Percentiles rank a stretch among this genome's conserved stretches.
Evolutionary conservation across 1,140 invertebrate species (phyloP).

Genomic region (Diabrotica virgifera): DNA sequence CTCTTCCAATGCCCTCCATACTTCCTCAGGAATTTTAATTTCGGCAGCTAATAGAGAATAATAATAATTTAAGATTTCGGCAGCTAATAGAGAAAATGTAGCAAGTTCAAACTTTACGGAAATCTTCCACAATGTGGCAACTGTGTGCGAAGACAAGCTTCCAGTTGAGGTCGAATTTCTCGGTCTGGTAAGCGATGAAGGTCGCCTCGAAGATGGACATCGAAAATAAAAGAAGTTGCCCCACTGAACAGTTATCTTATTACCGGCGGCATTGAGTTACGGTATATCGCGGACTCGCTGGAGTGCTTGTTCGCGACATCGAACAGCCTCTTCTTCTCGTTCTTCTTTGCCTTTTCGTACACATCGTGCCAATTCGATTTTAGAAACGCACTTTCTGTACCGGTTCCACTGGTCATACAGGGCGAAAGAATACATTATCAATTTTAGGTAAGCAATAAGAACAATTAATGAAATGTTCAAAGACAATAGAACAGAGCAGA

Average conservation of each 20-base stretch:
- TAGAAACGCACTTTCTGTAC: slow-evolving; percentile 16
- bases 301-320: slow-evolving; percentile 3
- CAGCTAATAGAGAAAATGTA: no score
- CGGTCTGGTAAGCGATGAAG: slow-evolving; percentile 40
- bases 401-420: slow-evolving; percentile 1
- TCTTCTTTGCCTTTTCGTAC: background rate
- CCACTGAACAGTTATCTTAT: slow-evolving; percentile 13
- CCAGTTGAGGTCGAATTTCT: slow-evolving; percentile 42
- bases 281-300: slow-evolving; percentile 26
- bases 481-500: no score
- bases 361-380: slow-evolving; percentile 12
- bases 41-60: no score
- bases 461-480: no score
- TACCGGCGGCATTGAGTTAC: slow-evolving; percentile 20
- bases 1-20: no score
- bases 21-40: no score
- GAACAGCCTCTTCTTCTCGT: background rate
- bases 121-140: background rate
- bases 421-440: background rate
- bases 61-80: no score
- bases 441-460: no score
- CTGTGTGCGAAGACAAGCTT: slow-evolving; percentile 2
- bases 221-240: slow-evolving; percentile 32
- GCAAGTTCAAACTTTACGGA: no score
- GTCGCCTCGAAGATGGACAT: slow-evolving; percentile 35